Percentiles rank a stretch among this genome's conserved stretches.
Evolutionary conservation across 2,797 vertebrate species (phyloP).

Genomic region (Tokudaia muenninki): DNA sequence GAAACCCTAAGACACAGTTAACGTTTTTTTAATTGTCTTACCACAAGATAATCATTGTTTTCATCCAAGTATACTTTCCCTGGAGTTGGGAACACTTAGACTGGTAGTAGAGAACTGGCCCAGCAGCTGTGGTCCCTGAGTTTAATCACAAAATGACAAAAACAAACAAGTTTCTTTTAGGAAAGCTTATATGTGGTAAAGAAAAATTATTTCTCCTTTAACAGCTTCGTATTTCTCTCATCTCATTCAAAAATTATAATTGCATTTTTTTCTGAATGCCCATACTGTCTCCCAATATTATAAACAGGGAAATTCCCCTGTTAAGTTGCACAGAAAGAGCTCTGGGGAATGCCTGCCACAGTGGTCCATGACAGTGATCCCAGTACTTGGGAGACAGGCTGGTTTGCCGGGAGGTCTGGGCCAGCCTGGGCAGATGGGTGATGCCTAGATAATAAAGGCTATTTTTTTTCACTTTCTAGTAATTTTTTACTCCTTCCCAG

Average conservation of each 20-base stretch:
- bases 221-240: not conserved
- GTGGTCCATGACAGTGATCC: too few relatives aligned
- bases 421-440: not conserved
- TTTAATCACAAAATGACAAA: not conserved
- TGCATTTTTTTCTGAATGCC: not conserved
- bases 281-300: not conserved
- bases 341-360: not conserved
- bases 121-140: not conserved
- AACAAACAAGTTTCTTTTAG: not conserved
- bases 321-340: constrained; percentile 22
- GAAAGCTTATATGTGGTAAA: not conserved
- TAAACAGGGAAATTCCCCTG: not conserved
- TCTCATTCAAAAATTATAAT: not conserved
- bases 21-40: too few relatives aligned
- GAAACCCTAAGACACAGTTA: not conserved
- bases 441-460: not conserved
- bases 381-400: not conserved
- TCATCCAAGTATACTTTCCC: not conserved
- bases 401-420: not conserved
- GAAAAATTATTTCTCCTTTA: not conserved
- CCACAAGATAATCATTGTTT: not conserved
- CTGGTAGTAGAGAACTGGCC: too few relatives aligned
- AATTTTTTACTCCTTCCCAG: not conserved
- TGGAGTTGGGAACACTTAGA: too few relatives aligned
- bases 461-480: not conserved